Conservation (phyloP, 2,113 vertebrate genomes). For the Dicerorhinus sumatrensis region DNA sequence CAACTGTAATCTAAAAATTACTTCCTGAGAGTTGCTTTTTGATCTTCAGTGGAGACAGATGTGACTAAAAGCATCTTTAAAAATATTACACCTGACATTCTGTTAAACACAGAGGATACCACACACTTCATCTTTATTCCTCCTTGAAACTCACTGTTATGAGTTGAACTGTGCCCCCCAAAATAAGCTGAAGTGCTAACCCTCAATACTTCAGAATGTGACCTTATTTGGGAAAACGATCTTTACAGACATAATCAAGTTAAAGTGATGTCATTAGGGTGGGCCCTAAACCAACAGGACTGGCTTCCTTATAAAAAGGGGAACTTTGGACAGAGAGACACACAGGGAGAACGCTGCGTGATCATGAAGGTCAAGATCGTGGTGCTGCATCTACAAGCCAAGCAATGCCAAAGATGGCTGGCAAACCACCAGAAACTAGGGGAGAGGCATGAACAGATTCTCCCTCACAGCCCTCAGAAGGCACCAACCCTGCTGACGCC, state of each 20-base stretch:
- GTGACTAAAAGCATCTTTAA: slow-evolving; percentile 21
- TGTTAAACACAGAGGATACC: background rate
- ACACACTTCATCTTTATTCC: background rate
- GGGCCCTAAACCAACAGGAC: background rate
- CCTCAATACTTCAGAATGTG: background rate
- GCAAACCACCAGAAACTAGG: background rate
- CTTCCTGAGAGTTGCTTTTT: slow-evolving; percentile 32
- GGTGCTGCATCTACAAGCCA: background rate
- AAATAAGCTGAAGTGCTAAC: background rate
- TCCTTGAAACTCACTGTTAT: background rate
- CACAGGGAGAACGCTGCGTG: background rate
- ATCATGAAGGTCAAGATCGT: background rate
- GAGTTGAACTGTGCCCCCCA: background rate
- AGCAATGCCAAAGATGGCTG: background rate
- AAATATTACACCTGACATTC: background rate
- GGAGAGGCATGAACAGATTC: background rate
- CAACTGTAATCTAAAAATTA: slow-evolving; percentile 47
- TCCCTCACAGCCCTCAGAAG: background rate
- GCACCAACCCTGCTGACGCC: background rate
- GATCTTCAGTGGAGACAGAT: background rate
- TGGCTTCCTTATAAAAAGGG: background rate
- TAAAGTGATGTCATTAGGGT: background rate
- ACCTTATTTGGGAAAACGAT: background rate
- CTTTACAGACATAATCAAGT: background rate
- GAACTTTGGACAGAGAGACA: background rate